Base-by-base conservation (phyloP, 2,888 invertebrate genomes). In the Xanthia icteritia region DNA sequence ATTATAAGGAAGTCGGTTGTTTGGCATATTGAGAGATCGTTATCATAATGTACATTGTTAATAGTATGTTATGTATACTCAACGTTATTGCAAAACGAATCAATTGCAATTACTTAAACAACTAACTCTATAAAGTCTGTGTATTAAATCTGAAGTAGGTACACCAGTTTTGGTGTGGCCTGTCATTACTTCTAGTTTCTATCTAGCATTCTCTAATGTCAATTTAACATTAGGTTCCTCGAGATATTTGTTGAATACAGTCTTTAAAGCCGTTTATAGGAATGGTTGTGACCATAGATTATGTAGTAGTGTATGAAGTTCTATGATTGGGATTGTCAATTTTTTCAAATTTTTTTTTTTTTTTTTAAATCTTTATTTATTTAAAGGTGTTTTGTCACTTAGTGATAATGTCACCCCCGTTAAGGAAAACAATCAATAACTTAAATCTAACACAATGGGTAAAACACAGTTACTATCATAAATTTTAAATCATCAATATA, bases 31-130 rank as follows among this genome's bases (percentile, higher is more conserved):
- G 8, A 15, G n/a, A 75, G 65, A 81, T 74, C 51, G 31, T 56
- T 74, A 78, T 74, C 78, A n/a, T 9, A 65, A 23, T n/a, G 20
- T 15, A 60, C 56, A 73, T 77, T 23, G 45, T 70, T n/a, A 20
- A 20, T 20, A 13, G 13, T 45, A 2, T 36, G 13, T n/a, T 64
- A 58, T 42, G 1, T 20, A 5, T 48, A 15, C 31, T 31, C 11
- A 23, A 36, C 11, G 15, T 45, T 65, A 13, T 60, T 73, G 58
- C 51, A 73, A 54, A 27, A 60, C 36, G 20, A 23, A 73, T 1
- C 23, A 20, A 39, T 39, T 39, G n/a, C 31, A 39, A 64, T 36
- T 58, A 58, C 31, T 56, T 42, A 8, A n/a, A n/a, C n/a, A n/a
- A 20, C 23, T 15, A 48, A n/a, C n/a, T 67, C 20, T 4, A 15